Conservation (phyloP, 2,888 invertebrate genomes). For the Hoplodrina ambigua region DNA sequence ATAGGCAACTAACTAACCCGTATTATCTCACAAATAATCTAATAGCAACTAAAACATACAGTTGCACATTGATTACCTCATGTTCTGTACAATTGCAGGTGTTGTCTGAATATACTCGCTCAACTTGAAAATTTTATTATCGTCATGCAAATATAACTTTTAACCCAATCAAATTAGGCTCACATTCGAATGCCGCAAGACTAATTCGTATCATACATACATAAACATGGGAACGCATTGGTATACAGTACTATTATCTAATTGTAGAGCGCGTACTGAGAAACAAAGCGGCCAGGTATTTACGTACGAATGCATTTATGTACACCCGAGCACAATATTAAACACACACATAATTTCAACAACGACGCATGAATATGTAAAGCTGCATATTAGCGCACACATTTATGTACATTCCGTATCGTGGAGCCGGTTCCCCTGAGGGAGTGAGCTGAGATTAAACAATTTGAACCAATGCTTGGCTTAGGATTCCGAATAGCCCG, state of each 20-base stretch:
- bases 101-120: conserved; percentile 4
- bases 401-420: conserved; percentile 31
- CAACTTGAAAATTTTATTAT: conserved; percentile 28
- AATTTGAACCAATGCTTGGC: conserved; percentile 9
- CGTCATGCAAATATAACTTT: conserved; percentile 6
- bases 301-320: conserved; percentile 58
- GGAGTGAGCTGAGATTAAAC: conserved; percentile 25
- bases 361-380: conserved; percentile 56
- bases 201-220: conserved; percentile 22
- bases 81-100: conserved; percentile 22
- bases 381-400: conserved; percentile 39
- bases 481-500: conserved; percentile 7
- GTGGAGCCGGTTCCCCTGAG: conserved; percentile 8
- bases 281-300: conserved; percentile 58
- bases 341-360: conserved; percentile 59
- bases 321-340: conserved; percentile 50
- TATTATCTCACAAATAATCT: background rate
- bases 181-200: conserved; percentile 13
- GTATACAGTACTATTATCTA: conserved; percentile 49
- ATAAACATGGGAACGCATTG: conserved; percentile 35
- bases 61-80: conserved; percentile 16
- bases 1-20: background rate
- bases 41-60: conserved; percentile 3
- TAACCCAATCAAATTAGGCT: conserved; percentile 22
- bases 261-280: conserved; percentile 47